A percentile compares a stretch with the other conserved stretches of the same genome.
phyloP scores from a whole-genome alignment of 1,140 invertebrate genomes.

The Lerema accius region DNA sequence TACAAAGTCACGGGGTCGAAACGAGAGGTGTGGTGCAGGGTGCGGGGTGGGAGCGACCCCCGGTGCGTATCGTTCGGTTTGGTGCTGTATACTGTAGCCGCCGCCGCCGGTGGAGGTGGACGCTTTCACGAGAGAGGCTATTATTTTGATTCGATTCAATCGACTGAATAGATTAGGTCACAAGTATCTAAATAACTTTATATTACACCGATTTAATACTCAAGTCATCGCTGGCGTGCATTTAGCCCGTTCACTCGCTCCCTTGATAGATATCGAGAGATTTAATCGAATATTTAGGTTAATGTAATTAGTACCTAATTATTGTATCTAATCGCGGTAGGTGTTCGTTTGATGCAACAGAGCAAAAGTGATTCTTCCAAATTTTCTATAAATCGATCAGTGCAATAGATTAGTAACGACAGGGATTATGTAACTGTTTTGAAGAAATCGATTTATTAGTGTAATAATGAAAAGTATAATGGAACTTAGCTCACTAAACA shows the following conservation, averaged over 20 bases:
- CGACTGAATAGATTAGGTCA: constrained; percentile 81
- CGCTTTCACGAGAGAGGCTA: constrained; percentile 74
- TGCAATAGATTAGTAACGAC: constrained; percentile 60
- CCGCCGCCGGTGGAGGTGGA: constrained; percentile 70
- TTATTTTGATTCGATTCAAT: constrained; percentile 79
- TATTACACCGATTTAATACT: constrained; percentile 66
- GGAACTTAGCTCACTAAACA: constrained; percentile 77
- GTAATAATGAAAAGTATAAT: too few relatives aligned
- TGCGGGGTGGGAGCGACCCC: constrained; percentile 45
- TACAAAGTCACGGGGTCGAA: too few relatives aligned
- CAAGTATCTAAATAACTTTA: constrained; percentile 61
- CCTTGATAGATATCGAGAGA: constrained; percentile 34
- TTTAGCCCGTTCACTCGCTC: constrained; percentile 35
- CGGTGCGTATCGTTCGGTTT: too few relatives aligned
- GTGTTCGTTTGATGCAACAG: constrained; percentile 28
- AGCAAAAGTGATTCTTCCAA: constrained; percentile 47
- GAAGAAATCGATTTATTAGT: constrained; percentile 49
- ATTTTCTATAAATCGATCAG: constrained; percentile 49
- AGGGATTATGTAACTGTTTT: constrained; percentile 41
- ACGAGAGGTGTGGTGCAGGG: constrained; percentile 26
- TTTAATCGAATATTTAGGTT: constrained; percentile 38
- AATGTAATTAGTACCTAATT: constrained; percentile 35
- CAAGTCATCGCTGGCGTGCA: constrained; percentile 48
- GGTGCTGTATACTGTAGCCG: constrained; percentile 55
- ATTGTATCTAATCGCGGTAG: constrained; percentile 37